These are phyloP conservation scores for Atrichornis clamosus DNA, from an alignment of 2,113 vertebrate genomes.

Conservation along the genomic window DNA sequence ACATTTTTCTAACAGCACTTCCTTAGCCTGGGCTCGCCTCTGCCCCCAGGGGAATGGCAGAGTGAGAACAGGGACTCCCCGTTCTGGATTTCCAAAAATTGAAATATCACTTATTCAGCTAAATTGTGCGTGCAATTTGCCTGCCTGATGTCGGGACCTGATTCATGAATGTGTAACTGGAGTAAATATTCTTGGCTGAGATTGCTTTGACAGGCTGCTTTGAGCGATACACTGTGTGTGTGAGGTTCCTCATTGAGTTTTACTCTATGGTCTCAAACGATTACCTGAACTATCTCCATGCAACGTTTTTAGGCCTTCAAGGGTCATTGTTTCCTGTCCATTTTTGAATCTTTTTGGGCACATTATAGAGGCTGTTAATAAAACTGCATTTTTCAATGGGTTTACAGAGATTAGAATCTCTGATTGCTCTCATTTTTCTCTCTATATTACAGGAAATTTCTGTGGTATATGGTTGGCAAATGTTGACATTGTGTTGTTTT, in stretches of 20 bases:
- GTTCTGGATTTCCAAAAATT: neutral
- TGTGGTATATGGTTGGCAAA: slow-evolving; percentile 5
- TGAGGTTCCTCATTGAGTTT: neutral
- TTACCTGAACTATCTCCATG: neutral
- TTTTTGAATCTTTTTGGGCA: neutral
- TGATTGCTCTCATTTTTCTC: neutral
- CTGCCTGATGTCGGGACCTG: neutral
- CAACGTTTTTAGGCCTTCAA: neutral
- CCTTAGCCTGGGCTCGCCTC: neutral
- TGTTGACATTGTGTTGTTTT: slow-evolving; percentile 31
- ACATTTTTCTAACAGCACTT: neutral
- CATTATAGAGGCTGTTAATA: neutral
- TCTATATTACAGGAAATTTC: neutral
- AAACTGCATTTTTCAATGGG: slow-evolving; percentile 18
- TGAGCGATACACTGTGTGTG: neutral
- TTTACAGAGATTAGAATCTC: neutral
- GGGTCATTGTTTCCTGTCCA: neutral
- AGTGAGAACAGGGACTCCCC: neutral
- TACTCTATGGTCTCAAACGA: neutral
- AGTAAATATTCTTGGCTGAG: neutral
- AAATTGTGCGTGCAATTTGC: neutral
- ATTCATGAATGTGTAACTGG: neutral
- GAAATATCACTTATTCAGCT: neutral
- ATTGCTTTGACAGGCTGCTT: neutral
- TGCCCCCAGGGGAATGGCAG: accelerated